These are phyloP conservation scores for Xiphophorus maculatus DNA, from an alignment of 2,113 vertebrate species.

Conservation along the genomic window DNA sequence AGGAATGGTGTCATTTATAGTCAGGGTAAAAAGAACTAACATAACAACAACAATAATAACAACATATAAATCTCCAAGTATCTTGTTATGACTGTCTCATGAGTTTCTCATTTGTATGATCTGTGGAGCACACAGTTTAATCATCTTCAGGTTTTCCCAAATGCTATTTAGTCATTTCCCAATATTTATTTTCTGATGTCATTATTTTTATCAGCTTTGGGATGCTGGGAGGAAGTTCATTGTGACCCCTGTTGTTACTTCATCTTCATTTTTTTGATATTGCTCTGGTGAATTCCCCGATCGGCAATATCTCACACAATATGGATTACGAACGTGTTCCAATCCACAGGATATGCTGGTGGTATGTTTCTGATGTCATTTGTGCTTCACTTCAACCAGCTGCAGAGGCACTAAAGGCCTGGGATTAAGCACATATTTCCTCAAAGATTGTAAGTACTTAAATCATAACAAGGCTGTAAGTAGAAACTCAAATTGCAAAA, in stretches of 20 bases:
- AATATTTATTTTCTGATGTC: constrained; percentile 38
- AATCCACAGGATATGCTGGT: background rate
- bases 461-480: no score
- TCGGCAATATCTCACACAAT: background rate
- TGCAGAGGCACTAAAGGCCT: background rate
- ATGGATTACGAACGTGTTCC: constrained; percentile 10
- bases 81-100: constrained; percentile 2
- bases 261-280: constrained; percentile 20
- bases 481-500: no score
- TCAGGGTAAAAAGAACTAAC: background rate
- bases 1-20: background rate
- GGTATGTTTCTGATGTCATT: background rate
- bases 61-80: constrained; percentile 8
- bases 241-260: constrained; percentile 9
- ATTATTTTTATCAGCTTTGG: constrained; percentile 15
- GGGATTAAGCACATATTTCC: background rate
- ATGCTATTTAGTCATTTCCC: constrained; percentile 25
- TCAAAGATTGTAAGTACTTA: no score
- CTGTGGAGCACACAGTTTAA: constrained; percentile 14
- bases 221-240: constrained; percentile 18
- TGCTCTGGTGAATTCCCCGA: background rate
- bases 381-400: background rate
- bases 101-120: constrained; percentile 32
- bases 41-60: no score
- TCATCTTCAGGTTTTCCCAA: constrained; percentile 32